phyloP scores from a whole-genome alignment of 2,888 invertebrate species.

The Allophyes oxyacanthae region DNA sequence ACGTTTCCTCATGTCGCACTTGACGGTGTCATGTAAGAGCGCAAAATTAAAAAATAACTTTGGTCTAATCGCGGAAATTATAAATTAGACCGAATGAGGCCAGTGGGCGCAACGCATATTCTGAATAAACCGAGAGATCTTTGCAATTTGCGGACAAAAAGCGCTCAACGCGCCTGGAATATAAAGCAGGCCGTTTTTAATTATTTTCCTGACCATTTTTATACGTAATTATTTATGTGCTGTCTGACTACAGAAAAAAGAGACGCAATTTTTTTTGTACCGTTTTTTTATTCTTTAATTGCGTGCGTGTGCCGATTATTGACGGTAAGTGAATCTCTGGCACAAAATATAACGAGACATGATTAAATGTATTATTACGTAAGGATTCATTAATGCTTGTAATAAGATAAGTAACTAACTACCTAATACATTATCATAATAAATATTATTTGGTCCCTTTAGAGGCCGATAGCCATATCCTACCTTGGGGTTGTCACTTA shows the following conservation, averaged over 20 bases:
- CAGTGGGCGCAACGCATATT: slow-evolving; percentile 60
- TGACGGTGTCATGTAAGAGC: slow-evolving; percentile 21
- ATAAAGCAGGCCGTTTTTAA: slow-evolving; percentile 75
- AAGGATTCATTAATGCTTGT: too few species aligned
- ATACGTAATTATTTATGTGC: slow-evolving; percentile 47
- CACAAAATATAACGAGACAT: too few species aligned
- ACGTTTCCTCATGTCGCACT: slow-evolving; percentile 19
- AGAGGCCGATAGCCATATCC: too few species aligned
- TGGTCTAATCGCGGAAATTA: slow-evolving; percentile 68
- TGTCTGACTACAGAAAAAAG: slow-evolving; percentile 25
- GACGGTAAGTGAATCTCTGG: too few species aligned
- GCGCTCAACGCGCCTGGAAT: slow-evolving; percentile 69
- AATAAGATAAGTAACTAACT: too few species aligned
- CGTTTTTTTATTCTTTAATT: neutral
- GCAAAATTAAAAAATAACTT: slow-evolving; percentile 59
- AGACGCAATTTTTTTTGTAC: neutral
- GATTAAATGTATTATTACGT: too few species aligned
- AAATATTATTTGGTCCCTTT: too few species aligned
- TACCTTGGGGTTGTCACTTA: too few species aligned
- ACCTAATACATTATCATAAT: too few species aligned
- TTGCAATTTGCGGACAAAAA: slow-evolving; percentile 77
- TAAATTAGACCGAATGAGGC: slow-evolving; percentile 66
- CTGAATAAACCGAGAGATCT: slow-evolving; percentile 69
- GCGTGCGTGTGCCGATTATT: too few species aligned
- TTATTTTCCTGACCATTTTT: slow-evolving; percentile 68